A percentile compares a stretch with the other conserved stretches of the same genome.
Conservation (phyloP, 2,888 invertebrate species). For the Labia minor region DNA sequence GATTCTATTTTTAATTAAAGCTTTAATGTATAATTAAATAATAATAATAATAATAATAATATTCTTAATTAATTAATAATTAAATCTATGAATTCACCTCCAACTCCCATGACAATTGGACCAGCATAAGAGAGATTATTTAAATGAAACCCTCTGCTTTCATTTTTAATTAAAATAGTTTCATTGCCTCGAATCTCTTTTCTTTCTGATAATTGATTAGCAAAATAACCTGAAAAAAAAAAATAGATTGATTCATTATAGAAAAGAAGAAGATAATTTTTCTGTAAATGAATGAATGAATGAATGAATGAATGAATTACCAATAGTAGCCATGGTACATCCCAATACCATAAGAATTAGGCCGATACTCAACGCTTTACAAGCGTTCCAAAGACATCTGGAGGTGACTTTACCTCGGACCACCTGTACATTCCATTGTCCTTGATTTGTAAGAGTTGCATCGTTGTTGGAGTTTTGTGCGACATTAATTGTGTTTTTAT, state of each 20-base stretch:
- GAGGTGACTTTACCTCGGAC: conserved; percentile 80
- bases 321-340: conserved; percentile 86
- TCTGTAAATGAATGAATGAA: no score
- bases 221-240: conserved; percentile 59
- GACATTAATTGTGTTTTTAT: conserved; percentile 25
- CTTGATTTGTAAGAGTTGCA: conserved; percentile 34
- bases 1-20: no score
- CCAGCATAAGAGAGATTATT: conserved; percentile 92
- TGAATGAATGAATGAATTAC: conserved; percentile 40
- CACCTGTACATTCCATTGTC: conserved; percentile 43
- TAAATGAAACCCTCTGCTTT: conserved; percentile 70
- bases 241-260: no score
- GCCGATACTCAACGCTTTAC: conserved; percentile 80
- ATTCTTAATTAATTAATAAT: no score
- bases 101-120: conserved; percentile 94
- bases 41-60: no score
- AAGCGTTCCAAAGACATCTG: conserved; percentile 86
- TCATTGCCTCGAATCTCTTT: conserved; percentile 68
- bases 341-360: conserved; percentile 77
- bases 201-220: conserved; percentile 66
- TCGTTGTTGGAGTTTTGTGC: conserved; percentile 26
- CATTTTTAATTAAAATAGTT: conserved; percentile 68
- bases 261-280: no score
- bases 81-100: conserved; percentile 58
- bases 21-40: no score